phyloP scores from a whole-genome alignment of 2,888 invertebrate genomes.

The Gandaritis pyraliata region DNA sequence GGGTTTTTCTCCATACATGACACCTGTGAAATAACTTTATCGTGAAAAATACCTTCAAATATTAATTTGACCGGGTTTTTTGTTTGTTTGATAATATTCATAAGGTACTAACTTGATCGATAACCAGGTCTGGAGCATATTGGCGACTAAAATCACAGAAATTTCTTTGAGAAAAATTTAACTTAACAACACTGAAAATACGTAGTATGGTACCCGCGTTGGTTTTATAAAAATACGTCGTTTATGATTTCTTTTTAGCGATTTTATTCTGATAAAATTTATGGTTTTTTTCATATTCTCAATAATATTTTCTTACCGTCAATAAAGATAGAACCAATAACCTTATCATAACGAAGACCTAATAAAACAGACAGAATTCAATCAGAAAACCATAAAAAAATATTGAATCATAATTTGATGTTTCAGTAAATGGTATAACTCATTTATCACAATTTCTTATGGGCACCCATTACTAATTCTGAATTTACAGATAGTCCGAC shows the following conservation, averaged over 20 bases:
- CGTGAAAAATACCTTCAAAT: neutral
- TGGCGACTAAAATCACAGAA: slow-evolving; percentile 5
- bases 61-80: no score
- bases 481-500: no score
- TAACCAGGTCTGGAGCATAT: slow-evolving; percentile 9
- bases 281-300: no score
- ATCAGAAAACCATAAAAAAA: slow-evolving; percentile 22
- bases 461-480: neutral
- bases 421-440: slow-evolving; percentile 1
- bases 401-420: slow-evolving; percentile 1
- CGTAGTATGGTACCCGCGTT: neutral
- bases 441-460: neutral
- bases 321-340: slow-evolving; percentile 11
- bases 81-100: no score
- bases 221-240: neutral
- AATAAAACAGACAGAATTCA: slow-evolving; percentile 6
- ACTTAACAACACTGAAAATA: no score
- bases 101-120: slow-evolving; percentile 21
- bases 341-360: slow-evolving; percentile 16
- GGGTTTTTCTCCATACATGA: slow-evolving; percentile 46
- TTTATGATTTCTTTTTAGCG: neutral
- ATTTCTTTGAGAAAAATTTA: neutral
- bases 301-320: slow-evolving; percentile 14
- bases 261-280: no score
- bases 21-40: slow-evolving; percentile 31